Base-by-base conservation (phyloP, 2,113 vertebrate genomes). In the Amblyopsis rosae region DNA sequence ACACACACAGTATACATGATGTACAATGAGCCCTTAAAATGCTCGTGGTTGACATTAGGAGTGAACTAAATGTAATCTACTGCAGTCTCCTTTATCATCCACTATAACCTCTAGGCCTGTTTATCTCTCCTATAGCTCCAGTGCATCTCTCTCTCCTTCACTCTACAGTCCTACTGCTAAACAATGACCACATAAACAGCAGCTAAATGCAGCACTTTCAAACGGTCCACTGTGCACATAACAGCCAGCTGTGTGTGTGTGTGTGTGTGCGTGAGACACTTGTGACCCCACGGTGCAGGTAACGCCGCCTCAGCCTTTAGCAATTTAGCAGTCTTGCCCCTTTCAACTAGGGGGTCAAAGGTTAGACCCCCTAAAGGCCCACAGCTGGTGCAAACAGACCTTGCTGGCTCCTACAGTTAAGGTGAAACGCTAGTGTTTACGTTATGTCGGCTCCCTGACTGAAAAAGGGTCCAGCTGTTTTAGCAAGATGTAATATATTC, bases 271-370 rank as follows among this genome's bases (percentile, higher is more conserved):
- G 65, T 62, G 41, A 50, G 10, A 62, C 74, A 77, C 70, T 72
- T 88, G 83, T 77, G 80, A 87, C 77, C 84, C 82, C 80, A 70
- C 0, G 1, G 26, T 26, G 63, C 69, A 82, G 65, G 73, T 77
- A 79, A 32, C 83, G 77, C 72, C 76, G 60, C 63, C 82, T 85
- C 82, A 80, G 82, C 67, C 73, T 60, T 74, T 71, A 70, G 65
- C 83, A 75, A 88, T 85, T 73, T 54, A 32, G 66, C 78, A 76
- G 70, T n/a, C 35, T 26, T 62, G 73, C 75, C 89, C 85, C 75
- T 86, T 65, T 87, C 72, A 90, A 81, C 85, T 73, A 13, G n/a
- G 65, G 75, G 82, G 85, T 54, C 64, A 88, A 72, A 88, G 84
- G 54, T 72, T 46, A 49, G 41, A 47, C 32, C 59, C 70, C 84